Evolutionary conservation across 1,140 invertebrate species (phyloP).

Genomic region (Gryon sp.): DNA sequence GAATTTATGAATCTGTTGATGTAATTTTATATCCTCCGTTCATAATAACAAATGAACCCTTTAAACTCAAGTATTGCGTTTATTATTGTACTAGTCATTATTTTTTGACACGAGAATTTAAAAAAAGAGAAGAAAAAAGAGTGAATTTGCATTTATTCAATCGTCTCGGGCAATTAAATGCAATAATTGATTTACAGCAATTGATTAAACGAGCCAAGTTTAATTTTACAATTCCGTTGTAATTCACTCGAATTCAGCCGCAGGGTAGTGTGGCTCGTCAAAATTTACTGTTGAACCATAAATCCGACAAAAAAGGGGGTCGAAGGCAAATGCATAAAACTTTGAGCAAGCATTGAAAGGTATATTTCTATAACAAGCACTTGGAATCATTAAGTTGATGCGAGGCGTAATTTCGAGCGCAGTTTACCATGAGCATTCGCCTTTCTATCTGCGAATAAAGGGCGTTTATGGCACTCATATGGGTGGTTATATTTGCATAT

Average conservation of each 20-base stretch:
- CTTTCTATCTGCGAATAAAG: constrained; percentile 37
- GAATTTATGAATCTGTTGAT: too few relatives aligned
- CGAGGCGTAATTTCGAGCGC: constrained; percentile 13
- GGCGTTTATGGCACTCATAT: constrained; percentile 49
- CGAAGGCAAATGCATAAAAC: not conserved
- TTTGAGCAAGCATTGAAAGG: not conserved
- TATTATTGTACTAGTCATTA: too few relatives aligned
- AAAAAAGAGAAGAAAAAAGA: too few relatives aligned
- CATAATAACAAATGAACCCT: too few relatives aligned
- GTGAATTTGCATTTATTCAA: not conserved
- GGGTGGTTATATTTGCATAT: constrained; percentile 44
- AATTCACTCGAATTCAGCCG: constrained; percentile 12
- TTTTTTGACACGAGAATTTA: too few relatives aligned
- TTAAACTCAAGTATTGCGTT: too few relatives aligned
- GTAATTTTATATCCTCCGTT: too few relatives aligned
- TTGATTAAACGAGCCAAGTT: constrained; percentile 23
- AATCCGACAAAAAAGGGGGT: constrained; percentile 7
- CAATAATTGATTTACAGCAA: constrained; percentile 9
- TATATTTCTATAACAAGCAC: constrained; percentile 12
- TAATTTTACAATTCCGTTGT: constrained; percentile 28
- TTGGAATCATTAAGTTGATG: constrained; percentile 43
- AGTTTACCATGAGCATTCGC: constrained; percentile 1
- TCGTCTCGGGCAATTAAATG: constrained; percentile 6
- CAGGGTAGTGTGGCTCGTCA: not conserved
- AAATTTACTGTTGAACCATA: constrained; percentile 31